Evolutionary conservation across 2,888 invertebrate genomes (phyloP), one percentile per base, ranked within the genome.

Genomic region (Yponomeuta malinellus): DNA sequence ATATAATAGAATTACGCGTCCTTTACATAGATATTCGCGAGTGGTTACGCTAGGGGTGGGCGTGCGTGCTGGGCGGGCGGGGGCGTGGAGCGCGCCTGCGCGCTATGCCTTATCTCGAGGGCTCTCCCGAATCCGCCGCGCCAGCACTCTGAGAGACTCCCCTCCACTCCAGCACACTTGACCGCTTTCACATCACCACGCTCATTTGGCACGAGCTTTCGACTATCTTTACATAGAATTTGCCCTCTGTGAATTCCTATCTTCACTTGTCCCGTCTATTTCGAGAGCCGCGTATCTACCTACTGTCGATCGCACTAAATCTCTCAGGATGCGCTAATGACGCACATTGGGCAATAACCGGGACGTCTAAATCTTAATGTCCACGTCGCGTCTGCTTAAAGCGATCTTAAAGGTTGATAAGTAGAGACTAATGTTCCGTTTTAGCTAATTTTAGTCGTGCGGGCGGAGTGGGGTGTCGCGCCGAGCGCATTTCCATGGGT

Each of bases 21-120:
- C 31, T 59, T 68, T 68, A 66, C 33, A 29, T 66, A 68, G 52
- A 15, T 48, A 52, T 59, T 69, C 69, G 69, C 69, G 69, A 69
- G 48, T 69, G 59, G 29, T 52, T 23, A 29, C 43, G 37, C 10
- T 52, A 48, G 48, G 70, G n/a, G 52, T 65, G 70, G 70, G 90
- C 90, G 90, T 90, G 52, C 52, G 91, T 87, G 74, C 75, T 77
- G 76, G 79, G 76, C 87, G 85, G 73, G 79, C 79, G 79, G 85
- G 85, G 90, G 89, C 89, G 90, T 84, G 82, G 73, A 76, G 72
- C 76, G 81, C 90, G 91, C 91, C 90, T 90, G 91, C 91, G 91
- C 83, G 73, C 73, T 77, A 72, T 76, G 78, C 23, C 59, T 48
- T 23, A 33, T 63, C 71, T 64, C 64, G 52, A 69, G 72, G 59